These are phyloP conservation scores for Drosophila chauvacae DNA, from an alignment of 1,140 invertebrate genomes.

Conservation along the genomic window DNA sequence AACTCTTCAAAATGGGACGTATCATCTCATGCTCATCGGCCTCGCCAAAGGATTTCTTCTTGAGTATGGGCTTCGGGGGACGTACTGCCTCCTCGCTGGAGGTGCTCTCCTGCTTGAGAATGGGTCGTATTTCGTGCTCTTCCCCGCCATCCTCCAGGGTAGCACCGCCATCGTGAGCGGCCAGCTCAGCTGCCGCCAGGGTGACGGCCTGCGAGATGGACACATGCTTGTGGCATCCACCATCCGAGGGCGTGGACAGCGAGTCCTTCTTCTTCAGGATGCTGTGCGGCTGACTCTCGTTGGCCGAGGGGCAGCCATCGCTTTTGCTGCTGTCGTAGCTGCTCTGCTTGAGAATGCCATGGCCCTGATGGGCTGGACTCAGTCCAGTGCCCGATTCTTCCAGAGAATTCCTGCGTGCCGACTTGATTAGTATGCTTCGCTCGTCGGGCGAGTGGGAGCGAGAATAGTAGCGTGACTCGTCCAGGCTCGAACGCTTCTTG, in stretches of 20 bases:
- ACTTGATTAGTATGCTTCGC: constrained; percentile 79
- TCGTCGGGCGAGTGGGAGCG: constrained; percentile 84
- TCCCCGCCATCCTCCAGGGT: constrained; percentile 79
- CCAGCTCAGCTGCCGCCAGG: constrained; percentile 87
- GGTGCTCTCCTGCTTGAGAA: constrained; percentile 87
- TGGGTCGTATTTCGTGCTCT: constrained; percentile 89
- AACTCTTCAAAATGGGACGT: constrained; percentile 91
- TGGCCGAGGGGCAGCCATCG: constrained; percentile 85
- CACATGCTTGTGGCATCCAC: constrained; percentile 86
- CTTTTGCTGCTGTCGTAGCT: constrained; percentile 87
- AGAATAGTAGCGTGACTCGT: constrained; percentile 87
- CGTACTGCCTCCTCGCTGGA: constrained; percentile 78
- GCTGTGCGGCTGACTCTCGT: constrained; percentile 89
- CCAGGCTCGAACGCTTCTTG: constrained; percentile 91
- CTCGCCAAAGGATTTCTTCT: constrained; percentile 93
- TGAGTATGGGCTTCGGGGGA: constrained; percentile 90
- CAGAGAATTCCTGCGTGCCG: constrained; percentile 85
- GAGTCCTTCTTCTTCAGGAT: constrained; percentile 90
- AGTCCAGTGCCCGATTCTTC: constrained; percentile 69
- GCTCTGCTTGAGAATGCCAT: constrained; percentile 89
- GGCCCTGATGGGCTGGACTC: constrained; percentile 73
- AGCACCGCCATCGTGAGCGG: constrained; percentile 36
- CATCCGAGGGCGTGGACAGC: constrained; percentile 86
- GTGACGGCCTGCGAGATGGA: constrained; percentile 90
- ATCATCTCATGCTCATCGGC: constrained; percentile 88